Evolutionary conservation across 2,113 vertebrate species (phyloP), one percentile per base, ranked within the genome.

Genomic region (Paedocypris sp.): DNA sequence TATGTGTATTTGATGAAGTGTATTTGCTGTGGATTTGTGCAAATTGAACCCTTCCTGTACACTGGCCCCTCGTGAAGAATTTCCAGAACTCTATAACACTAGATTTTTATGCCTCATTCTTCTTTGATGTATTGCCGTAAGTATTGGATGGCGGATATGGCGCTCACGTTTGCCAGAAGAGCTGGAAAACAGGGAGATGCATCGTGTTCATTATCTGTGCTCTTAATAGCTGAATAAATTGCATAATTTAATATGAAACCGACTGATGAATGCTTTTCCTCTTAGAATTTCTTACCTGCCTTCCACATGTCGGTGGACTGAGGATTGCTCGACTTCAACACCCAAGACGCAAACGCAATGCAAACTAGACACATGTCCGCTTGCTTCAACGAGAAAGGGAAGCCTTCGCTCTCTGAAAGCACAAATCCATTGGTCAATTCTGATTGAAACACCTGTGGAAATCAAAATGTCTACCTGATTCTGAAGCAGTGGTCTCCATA

Each of bases 261-360:
- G 15, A 47, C 54, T 48, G 4, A 35, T 28, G 3, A 23, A 56
- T 67, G 39, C 47, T 29, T 43, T 25, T 45, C 15, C 26, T 18
- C 46, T 19, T 31, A 42, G 16, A 13, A 18, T 52, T 25, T 43
- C 80, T 1, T 83, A 97, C 95, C 88, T 82, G 92, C 87, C 75
- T 98, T 97, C 95, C 95, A 98, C 66, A 88, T 81, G 5, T 98
- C 91, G 1, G 88, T 82, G 60, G 87, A 78, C 0, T 90, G 85
- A 57, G 89, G 82, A 51, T 93, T 86, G 0, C 87, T 89, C 0
- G 91, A 92, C 70, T 76, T 91, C 66, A 97, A 82, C 0, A 94
- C 94, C 95, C 95, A 98, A 29, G 92, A 92, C 0, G 94, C 90
- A 52, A 97, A 91, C n/a, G 94, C 94, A 5, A 97, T 90, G 59